These are phyloP conservation scores for Alitta virens DNA, from an alignment of 2,888 invertebrate genomes.

Conservation along the genomic window DNA sequence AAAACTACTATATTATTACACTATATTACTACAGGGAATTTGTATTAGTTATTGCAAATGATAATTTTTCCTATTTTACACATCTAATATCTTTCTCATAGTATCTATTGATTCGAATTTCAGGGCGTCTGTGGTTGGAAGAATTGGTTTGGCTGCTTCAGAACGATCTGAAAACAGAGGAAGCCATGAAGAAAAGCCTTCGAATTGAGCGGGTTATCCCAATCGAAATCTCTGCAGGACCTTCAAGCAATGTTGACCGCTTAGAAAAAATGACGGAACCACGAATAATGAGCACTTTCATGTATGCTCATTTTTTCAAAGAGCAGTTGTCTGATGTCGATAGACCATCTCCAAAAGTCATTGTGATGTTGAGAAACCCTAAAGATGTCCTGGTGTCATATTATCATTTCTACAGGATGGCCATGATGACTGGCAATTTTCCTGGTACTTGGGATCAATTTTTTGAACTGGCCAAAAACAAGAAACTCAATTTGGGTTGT, in stretches of 20 bases:
- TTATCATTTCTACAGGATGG: conserved; percentile 5
- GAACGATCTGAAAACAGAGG: background rate
- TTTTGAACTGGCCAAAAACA: background rate
- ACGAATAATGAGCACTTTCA: background rate
- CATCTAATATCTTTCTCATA: too few relatives aligned
- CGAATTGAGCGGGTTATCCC: background rate
- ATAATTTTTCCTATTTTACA: too few relatives aligned
- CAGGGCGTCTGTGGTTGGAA: background rate
- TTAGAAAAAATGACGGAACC: background rate
- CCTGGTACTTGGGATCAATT: background rate
- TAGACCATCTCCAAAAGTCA: background rate
- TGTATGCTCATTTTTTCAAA: background rate
- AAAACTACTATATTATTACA: too few relatives aligned
- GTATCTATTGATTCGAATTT: too few relatives aligned
- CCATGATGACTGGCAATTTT: background rate
- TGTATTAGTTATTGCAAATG: too few relatives aligned
- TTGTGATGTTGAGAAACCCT: background rate
- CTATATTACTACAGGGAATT: too few relatives aligned
- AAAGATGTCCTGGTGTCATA: conserved; percentile 3
- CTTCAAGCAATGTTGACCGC: background rate
- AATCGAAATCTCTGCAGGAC: background rate
- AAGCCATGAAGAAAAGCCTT: background rate
- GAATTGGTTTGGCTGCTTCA: background rate
- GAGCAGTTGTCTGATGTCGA: too few relatives aligned
- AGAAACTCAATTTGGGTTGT: conserved; percentile 1